Evolutionary conservation across 2,888 invertebrate species (phyloP), one percentile per base, ranked within the genome.

Genomic region (Acanthosepion esculentum): DNA sequence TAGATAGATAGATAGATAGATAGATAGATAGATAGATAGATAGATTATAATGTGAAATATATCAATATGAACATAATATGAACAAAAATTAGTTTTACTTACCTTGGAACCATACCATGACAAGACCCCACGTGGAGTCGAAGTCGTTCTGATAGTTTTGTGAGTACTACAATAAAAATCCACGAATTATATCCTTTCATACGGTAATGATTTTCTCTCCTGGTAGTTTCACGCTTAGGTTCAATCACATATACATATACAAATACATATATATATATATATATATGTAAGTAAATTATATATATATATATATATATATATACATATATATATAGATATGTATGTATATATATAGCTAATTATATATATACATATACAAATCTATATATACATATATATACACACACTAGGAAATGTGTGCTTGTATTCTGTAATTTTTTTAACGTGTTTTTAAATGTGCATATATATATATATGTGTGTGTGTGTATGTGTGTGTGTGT

Each of bases 91-190:
- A 26, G 29, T 64, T 26, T 23, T 64, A 64, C 64, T 64, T 64
- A 64, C 64, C 64, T 23, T 64, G 64, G 64, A 64, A 64, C 26
- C 64, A 64, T 64, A 64, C 64, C 64, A 64, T 64, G 64, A 64
- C 64, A 64, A 64, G 64, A 64, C 64, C 64, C 64, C 64, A 64
- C 64, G 64, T 64, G 64, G 64, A 64, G 64, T 64, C 64, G 64
- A 23, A 64, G 64, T 26, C 64, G 64, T 64, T 64, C 64, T 26
- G 64, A 64, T 64, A 64, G 1, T 64, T 23, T 29, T 23, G 64
- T 64, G 64, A 64, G 23, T 64, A 64, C 64, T 64, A 29, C 64
- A 64, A 64, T 64, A 64, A 8, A 23, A 64, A 64, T 64, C 64
- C 64, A 29, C 20, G 64, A 64, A 26, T 23, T 64, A 26, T 26